Evolutionary conservation across 2,113 vertebrate genomes (phyloP).

Genomic region (Daboia siamensis): DNA sequence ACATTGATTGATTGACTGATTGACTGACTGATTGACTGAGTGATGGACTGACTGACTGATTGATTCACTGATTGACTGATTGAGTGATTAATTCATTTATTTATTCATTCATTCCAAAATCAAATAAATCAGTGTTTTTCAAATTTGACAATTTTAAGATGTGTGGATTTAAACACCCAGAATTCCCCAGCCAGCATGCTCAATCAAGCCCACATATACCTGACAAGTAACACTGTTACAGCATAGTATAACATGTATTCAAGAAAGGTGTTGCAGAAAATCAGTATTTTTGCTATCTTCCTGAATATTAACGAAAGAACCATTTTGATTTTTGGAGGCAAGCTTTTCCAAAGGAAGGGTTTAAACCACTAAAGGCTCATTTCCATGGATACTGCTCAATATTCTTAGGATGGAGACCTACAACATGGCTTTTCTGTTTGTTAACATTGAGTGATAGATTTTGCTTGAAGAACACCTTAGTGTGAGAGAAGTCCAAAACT

Average conservation of each 20-base stretch:
- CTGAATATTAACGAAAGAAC: not conserved
- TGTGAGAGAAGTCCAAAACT: not conserved
- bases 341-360: not conserved
- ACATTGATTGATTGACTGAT: not conserved
- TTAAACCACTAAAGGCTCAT: not conserved
- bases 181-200: not conserved
- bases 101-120: not conserved
- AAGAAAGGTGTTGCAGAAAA: not conserved
- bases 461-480: not conserved
- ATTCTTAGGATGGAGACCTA: not conserved
- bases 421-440: not conserved
- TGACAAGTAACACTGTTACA: not conserved
- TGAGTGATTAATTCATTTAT: not conserved
- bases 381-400: not conserved
- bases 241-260: not conserved
- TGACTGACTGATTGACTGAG: not conserved
- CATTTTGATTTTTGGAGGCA: not conserved
- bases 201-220: not conserved
- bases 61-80: not conserved
- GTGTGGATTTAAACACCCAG: not conserved
- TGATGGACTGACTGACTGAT: no score
- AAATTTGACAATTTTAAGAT: not conserved
- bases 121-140: not conserved
- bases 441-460: not conserved
- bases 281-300: not conserved